A percentile compares a stretch with the other conserved stretches of the same genome.
These are phyloP conservation scores for Bradypodion ventrale DNA, from an alignment of 2,797 vertebrate genomes.

Conservation along the genomic window DNA sequence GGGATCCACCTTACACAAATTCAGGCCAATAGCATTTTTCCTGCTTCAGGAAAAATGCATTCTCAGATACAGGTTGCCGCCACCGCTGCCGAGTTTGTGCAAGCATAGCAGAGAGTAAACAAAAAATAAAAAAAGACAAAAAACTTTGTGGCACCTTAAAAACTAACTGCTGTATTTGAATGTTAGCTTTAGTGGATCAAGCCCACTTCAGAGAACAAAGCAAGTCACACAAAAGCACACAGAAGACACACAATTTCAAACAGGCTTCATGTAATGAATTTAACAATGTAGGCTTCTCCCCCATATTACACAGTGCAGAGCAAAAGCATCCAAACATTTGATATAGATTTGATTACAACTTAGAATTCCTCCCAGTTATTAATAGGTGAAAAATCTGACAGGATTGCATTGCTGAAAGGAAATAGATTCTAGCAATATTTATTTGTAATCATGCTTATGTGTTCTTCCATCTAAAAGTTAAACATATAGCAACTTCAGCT, in stretches of 20 bases:
- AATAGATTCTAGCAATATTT: constrained; percentile 26
- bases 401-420: not conserved
- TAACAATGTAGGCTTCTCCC: not conserved
- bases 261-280: not conserved
- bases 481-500: not conserved
- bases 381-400: not conserved
- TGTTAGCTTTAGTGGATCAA: too few relatives aligned
- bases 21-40: too few relatives aligned
- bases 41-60: too few relatives aligned
- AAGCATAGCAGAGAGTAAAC: too few relatives aligned
- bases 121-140: too few relatives aligned
- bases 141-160: too few relatives aligned
- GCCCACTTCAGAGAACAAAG: too few relatives aligned
- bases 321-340: not conserved
- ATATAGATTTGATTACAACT: not conserved
- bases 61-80: too few relatives aligned
- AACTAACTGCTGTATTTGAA: too few relatives aligned
- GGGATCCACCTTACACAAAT: too few relatives aligned
- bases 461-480: constrained; percentile 27
- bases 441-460: constrained; percentile 15
- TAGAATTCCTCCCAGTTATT: constrained; percentile 17
- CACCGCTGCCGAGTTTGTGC: too few relatives aligned
- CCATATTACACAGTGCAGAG: not conserved
- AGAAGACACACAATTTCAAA: not conserved
- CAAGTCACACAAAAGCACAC: too few relatives aligned